These are phyloP conservation scores for Athalia circularis DNA, from an alignment of 2,888 invertebrate genomes.

Conservation along the genomic window DNA sequence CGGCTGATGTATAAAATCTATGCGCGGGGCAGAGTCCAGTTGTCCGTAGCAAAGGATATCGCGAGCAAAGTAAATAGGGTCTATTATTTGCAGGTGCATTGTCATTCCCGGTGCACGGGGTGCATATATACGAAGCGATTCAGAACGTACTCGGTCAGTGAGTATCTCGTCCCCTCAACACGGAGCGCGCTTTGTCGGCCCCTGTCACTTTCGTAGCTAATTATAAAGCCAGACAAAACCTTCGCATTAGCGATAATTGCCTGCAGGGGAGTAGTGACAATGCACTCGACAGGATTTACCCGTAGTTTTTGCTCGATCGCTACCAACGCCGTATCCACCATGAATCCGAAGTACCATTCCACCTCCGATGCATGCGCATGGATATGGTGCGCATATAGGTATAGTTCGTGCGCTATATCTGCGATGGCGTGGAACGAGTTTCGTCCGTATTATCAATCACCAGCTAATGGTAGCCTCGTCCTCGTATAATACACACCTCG, in stretches of 20 bases:
- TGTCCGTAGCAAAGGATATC: neutral
- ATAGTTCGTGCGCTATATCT: slow-evolving; percentile 46
- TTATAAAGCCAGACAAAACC: slow-evolving; percentile 65
- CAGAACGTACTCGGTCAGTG: slow-evolving; percentile 24
- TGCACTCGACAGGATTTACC: slow-evolving; percentile 50
- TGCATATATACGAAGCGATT: slow-evolving; percentile 33
- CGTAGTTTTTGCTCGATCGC: slow-evolving; percentile 60
- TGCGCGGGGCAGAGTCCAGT: too few relatives aligned
- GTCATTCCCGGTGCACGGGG: slow-evolving; percentile 51
- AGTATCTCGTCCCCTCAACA: slow-evolving; percentile 5
- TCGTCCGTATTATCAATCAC: slow-evolving; percentile 68
- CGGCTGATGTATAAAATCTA: too few relatives aligned
- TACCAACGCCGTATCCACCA: slow-evolving; percentile 49
- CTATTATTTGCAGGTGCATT: slow-evolving; percentile 57
- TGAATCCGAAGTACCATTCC: too few relatives aligned
- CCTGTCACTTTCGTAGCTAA: slow-evolving; percentile 64
- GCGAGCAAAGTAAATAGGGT: slow-evolving; percentile 52
- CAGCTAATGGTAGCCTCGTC: slow-evolving; percentile 65
- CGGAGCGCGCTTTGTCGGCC: slow-evolving; percentile 61
- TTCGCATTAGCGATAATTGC: slow-evolving; percentile 64
- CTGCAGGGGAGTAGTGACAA: slow-evolving; percentile 51
- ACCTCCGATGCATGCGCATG: too few relatives aligned
- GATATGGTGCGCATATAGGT: neutral
- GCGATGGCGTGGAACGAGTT: slow-evolving; percentile 66
- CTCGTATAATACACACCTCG: neutral